Evolutionary conservation across 2,113 vertebrate species (phyloP).

Genomic region (Glareola pratincola): DNA sequence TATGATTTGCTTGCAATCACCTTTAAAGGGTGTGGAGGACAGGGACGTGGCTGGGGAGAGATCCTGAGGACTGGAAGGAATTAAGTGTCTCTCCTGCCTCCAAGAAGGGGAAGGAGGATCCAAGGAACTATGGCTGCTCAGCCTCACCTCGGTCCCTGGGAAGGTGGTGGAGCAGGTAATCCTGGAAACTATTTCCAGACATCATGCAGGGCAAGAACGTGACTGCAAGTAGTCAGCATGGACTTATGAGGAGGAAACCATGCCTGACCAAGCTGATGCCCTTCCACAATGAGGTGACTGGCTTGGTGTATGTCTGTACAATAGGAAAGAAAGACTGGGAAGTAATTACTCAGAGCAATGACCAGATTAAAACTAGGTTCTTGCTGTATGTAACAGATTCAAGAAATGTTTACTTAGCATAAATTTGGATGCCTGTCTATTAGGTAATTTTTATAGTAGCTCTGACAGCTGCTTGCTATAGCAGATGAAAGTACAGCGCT

Average conservation of each 20-base stretch:
- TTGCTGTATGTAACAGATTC: neutral
- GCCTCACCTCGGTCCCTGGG: neutral
- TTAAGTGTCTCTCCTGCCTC: neutral
- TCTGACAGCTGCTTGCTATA: neutral
- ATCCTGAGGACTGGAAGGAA: neutral
- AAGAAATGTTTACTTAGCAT: slow-evolving; percentile 15
- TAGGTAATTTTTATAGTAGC: neutral
- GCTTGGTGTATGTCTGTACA: neutral
- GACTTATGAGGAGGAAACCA: fast-evolving
- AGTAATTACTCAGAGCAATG: neutral
- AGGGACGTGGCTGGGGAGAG: neutral
- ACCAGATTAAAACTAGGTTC: neutral
- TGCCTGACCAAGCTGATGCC: neutral
- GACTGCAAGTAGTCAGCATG: neutral
- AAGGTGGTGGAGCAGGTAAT: neutral
- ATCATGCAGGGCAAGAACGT: neutral
- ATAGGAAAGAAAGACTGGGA: neutral
- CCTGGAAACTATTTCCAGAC: neutral
- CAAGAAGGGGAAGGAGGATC: neutral
- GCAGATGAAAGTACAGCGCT: slow-evolving; percentile 26
- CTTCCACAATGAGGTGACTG: neutral
- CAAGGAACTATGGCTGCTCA: neutral
- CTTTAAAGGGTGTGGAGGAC: neutral
- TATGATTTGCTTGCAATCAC: neutral
- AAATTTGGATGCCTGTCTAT: neutral